Conservation (phyloP, 2,888 invertebrate genomes). For the Cylindroiulus punctatus region DNA sequence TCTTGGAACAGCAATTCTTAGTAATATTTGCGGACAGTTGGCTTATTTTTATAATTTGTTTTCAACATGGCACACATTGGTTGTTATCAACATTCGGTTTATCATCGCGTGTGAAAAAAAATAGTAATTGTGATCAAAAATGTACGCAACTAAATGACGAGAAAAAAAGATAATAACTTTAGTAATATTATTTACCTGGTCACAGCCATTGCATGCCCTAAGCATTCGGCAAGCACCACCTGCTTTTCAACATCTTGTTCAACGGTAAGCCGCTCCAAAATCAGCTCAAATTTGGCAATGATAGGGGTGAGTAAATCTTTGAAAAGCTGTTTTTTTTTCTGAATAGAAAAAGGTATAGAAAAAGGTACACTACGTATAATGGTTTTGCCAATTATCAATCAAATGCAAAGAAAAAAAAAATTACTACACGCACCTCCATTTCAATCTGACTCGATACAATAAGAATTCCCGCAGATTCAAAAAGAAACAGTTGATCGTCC, state of each 20-base stretch:
- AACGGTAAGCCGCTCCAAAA: conserved; percentile 65
- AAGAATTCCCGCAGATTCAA: conserved; percentile 70
- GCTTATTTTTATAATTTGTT: no score
- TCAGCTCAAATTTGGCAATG: conserved; percentile 66
- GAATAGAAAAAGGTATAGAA: conserved; percentile 57
- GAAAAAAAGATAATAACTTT: background rate
- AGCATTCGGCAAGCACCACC: conserved; percentile 65
- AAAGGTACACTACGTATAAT: background rate
- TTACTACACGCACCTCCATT: conserved; percentile 64
- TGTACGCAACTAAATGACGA: background rate
- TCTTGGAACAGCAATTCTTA: no score
- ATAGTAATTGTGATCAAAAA: background rate
- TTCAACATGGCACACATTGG: no score
- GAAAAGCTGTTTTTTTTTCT: conserved; percentile 68
- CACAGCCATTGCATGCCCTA: conserved; percentile 69
- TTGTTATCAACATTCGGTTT: no score
- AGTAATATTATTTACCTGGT: conserved; percentile 64
- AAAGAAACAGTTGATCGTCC: conserved; percentile 71
- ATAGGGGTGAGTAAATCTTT: conserved; percentile 68
- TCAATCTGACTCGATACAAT: conserved; percentile 69
- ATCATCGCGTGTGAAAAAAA: no score
- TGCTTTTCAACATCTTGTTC: conserved; percentile 64
- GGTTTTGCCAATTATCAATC: no score
- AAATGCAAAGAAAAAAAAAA: background rate
- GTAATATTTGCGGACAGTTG: no score